Conservation (phyloP, 2,797 vertebrate species). For the Acomys russatus region DNA sequence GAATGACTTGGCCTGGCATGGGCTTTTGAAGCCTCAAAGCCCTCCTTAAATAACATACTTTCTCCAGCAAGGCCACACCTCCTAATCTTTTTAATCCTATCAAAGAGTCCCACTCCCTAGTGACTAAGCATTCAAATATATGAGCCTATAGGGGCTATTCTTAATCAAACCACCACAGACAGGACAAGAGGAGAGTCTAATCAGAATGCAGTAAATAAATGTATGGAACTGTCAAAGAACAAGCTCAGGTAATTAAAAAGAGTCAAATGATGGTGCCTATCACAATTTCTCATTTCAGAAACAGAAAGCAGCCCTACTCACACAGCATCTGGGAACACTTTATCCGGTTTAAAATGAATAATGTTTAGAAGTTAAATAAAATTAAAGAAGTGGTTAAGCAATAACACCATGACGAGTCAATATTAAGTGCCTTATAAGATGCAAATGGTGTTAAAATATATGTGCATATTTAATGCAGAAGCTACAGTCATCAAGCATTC, state of each 20-base stretch:
- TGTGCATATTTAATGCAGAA: slow-evolving; percentile 88
- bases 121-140: background rate
- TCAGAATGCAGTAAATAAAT: background rate
- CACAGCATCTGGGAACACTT: slow-evolving; percentile 78
- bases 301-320: slow-evolving; percentile 83
- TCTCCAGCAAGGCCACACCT: background rate
- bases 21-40: background rate
- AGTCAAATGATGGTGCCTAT: slow-evolving; percentile 61
- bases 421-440: slow-evolving; percentile 88
- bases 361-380: slow-evolving; percentile 73
- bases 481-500: slow-evolving; percentile 85
- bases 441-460: slow-evolving; percentile 88
- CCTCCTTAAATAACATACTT: background rate
- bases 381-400: slow-evolving; percentile 86
- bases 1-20: no score
- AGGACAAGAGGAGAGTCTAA: background rate
- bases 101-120: background rate
- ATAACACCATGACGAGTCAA: slow-evolving; percentile 81
- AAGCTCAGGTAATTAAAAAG: background rate
- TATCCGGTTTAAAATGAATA: slow-evolving; percentile 80
- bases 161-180: background rate
- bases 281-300: slow-evolving; percentile 81
- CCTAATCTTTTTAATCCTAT: background rate
- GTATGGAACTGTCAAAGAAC: background rate
- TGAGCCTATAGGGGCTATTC: background rate